Evolutionary conservation across 2,888 invertebrate species (phyloP).

Genomic region (Drosophila greeni): DNA sequence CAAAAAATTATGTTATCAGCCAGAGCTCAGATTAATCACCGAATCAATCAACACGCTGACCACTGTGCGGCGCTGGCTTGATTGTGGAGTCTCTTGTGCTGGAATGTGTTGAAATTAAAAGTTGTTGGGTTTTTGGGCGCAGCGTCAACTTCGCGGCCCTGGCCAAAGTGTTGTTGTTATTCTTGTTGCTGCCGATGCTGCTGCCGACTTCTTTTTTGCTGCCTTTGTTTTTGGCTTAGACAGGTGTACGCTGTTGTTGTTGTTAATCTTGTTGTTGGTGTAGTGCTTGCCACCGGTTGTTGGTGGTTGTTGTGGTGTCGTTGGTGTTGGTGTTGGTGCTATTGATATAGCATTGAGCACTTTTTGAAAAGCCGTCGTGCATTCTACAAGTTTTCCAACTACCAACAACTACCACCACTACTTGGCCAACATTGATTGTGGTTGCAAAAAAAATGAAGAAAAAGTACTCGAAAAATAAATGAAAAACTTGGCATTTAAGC

Average conservation of each 20-base stretch:
- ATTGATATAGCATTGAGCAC: constrained; percentile 70
- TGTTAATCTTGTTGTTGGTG: constrained; percentile 23
- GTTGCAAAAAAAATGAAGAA: constrained; percentile 21
- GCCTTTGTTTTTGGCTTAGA: constrained; percentile 51
- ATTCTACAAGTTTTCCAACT: constrained; percentile 69
- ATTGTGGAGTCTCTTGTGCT: constrained; percentile 44
- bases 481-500: constrained; percentile 64
- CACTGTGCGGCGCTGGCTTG: constrained; percentile 38
- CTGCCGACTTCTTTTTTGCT: constrained; percentile 30
- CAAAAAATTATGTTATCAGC: neutral
- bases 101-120: constrained; percentile 75
- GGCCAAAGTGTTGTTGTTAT: constrained; percentile 46
- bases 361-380: constrained; percentile 70
- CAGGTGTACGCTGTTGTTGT: constrained; percentile 58
- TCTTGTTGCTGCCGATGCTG: constrained; percentile 20
- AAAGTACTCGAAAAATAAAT: constrained; percentile 25
- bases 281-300: constrained; percentile 26
- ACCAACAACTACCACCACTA: constrained; percentile 31
- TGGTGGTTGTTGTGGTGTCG: constrained; percentile 10
- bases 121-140: constrained; percentile 72
- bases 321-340: constrained; percentile 40
- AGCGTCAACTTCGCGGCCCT: constrained; percentile 45
- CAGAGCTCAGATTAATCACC: neutral
- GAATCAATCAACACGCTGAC: neutral
- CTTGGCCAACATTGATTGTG: constrained; percentile 40